phyloP scores from a whole-genome alignment of 92 coral and sea anemone species.

The Phenganax subtilis region DNA sequence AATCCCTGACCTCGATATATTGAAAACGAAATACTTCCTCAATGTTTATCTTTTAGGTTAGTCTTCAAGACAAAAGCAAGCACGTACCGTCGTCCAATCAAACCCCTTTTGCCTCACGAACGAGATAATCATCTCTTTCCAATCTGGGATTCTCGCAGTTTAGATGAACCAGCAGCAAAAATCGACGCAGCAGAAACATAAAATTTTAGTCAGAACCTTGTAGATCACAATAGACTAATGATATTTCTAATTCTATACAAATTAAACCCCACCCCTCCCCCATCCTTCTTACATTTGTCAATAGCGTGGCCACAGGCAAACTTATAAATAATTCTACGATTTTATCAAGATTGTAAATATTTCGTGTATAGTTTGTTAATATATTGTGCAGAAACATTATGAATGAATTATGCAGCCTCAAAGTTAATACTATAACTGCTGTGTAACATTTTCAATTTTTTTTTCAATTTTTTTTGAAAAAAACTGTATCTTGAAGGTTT shows the following conservation, averaged over 20 bases:
- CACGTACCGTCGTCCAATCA: conserved; percentile 70
- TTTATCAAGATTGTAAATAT: conserved; percentile 17
- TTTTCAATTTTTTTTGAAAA: too few species aligned
- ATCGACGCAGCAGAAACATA: neutral
- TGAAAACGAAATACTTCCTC: neutral
- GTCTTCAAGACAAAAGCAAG: conserved; percentile 59
- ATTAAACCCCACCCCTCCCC: neutral
- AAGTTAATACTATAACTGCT: neutral
- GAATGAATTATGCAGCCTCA: neutral
- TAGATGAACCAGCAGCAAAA: conserved; percentile 3
- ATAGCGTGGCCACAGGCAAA: conserved; percentile 6
- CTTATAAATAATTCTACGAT: conserved; percentile 25
- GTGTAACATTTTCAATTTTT: neutral
- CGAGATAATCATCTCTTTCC: conserved; percentile 70
- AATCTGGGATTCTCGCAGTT: conserved; percentile 67
- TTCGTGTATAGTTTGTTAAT: neutral
- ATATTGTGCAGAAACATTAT: neutral
- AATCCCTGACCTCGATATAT: too few species aligned
- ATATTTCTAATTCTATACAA: conserved; percentile 24
- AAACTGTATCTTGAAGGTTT: too few species aligned
- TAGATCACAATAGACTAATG: neutral
- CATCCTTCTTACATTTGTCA: neutral
- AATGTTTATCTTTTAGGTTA: conserved; percentile 49
- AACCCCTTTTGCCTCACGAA: conserved; percentile 67
- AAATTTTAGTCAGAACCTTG: neutral